These are phyloP conservation scores for Saccostrea glomerata DNA, from an alignment of 1,140 invertebrate genomes.

Conservation along the genomic window DNA sequence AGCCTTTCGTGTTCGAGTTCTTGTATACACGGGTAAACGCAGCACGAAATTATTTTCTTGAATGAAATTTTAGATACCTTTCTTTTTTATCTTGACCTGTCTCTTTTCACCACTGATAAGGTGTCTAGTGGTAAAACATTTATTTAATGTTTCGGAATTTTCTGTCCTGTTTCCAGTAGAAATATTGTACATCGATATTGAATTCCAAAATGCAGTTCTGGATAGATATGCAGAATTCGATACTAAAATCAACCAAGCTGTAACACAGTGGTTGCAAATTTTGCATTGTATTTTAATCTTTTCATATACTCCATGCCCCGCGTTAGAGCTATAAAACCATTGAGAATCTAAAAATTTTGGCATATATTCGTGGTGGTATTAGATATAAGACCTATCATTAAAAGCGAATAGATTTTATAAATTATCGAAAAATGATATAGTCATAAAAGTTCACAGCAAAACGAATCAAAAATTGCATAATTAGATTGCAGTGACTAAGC, in stretches of 20 bases:
- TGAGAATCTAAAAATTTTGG: background rate
- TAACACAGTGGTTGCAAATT: background rate
- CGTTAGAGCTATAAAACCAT: background rate
- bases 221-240: background rate
- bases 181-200: background rate
- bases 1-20: background rate
- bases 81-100: background rate
- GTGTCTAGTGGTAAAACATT: background rate
- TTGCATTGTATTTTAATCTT: background rate
- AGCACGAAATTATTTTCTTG: slow-evolving; percentile 10
- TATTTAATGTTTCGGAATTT: background rate
- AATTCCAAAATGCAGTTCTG: background rate
- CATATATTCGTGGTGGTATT: background rate
- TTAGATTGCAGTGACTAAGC: background rate
- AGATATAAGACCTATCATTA: background rate
- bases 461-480: background rate
- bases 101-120: slow-evolving; percentile 1
- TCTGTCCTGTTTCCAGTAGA: background rate
- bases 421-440: background rate
- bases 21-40: slow-evolving; percentile 14
- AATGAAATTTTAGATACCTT: slow-evolving; percentile 17
- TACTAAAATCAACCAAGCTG: background rate
- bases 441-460: background rate
- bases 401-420: background rate
- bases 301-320: background rate